Conservation (phyloP, 2,113 vertebrate genomes). For the Campylomormyrus numenius region DNA sequence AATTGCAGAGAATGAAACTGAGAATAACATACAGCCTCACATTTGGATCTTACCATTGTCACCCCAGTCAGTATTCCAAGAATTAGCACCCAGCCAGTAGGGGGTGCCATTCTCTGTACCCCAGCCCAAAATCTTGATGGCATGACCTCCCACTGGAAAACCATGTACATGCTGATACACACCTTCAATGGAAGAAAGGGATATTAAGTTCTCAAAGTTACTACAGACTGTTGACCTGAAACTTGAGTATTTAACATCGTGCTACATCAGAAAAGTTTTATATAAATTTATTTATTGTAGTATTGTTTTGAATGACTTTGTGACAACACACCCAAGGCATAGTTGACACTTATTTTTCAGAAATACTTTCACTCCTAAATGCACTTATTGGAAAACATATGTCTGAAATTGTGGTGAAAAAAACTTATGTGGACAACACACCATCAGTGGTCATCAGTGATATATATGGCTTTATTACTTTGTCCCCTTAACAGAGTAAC, state of each 20-base stretch:
- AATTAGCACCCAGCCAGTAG: conserved; percentile 93
- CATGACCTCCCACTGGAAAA: conserved; percentile 76
- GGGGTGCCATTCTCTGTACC: conserved; percentile 69
- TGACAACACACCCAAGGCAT: not conserved
- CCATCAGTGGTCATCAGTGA: not conserved
- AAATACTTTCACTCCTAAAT: not conserved
- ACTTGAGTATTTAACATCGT: not conserved
- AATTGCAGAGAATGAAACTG: not conserved
- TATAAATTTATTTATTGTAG: not conserved
- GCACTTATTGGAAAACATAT: not conserved
- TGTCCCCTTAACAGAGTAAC: not conserved
- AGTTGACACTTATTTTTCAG: not conserved
- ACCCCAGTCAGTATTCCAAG: conserved; percentile 97
- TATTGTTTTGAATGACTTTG: not conserved
- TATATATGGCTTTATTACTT: not conserved
- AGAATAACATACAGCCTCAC: not conserved
- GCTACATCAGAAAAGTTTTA: not conserved
- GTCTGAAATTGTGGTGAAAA: not conserved
- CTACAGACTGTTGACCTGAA: not conserved
- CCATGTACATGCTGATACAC: conserved; percentile 84
- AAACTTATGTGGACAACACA: not conserved
- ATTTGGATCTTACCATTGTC: conserved; percentile 75
- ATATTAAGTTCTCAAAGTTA: not conserved
- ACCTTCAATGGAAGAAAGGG: conserved; percentile 52
- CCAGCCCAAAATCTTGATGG: conserved; percentile 90